Base-by-base conservation (phyloP, 2,797 vertebrate genomes). In the Heteromormyrus szaboi region DNA sequence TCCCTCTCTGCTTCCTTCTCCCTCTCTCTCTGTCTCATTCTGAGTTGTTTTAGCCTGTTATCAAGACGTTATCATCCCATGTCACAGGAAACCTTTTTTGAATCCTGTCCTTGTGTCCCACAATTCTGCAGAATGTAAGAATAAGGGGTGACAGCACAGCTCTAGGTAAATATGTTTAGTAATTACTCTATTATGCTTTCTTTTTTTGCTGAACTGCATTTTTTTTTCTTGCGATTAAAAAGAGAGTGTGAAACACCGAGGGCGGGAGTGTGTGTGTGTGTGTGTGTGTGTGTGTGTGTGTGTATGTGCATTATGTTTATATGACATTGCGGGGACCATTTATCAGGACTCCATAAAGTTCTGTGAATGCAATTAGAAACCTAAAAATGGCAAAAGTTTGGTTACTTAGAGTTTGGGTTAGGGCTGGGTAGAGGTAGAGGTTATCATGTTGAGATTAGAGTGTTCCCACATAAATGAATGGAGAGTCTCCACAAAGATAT, bases 31-130 rank as follows among this genome's bases (percentile, higher is more conserved):
- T 29, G 76, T 79, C 90, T 91, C 92, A 89, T 93, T 93, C 94
- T 37, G 93, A 93, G 93, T 95, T 96, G 94, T 96, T 96, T 96
- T 95, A 96, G 95, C 95, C 94, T 94, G 95, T 95, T 93, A 96
- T 94, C 91, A 92, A 96, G 96, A 96, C 92, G 93, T 96, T 96
- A 96, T 94, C 89, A 94, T 93, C 95, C 92, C 91, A 93, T 90
- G 87, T 89, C 92, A 93, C 92, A 94, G 93, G 90, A 94, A 94
- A 95, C 92, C 91, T 92, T 93, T 88, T 89, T 92, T 91, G 90
- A 91, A 92, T 93, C 91, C 91, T 92, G 89, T 83, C 54, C 88
- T 29, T 85, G 46, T 8, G 5, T 22, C 1, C 7, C 56, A 62
- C 59, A 22, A 22, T 91, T 90, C 81, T 89, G 51, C 65, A 46